Base-by-base conservation (phyloP, 2,888 invertebrate species). In the Nineta flava region DNA sequence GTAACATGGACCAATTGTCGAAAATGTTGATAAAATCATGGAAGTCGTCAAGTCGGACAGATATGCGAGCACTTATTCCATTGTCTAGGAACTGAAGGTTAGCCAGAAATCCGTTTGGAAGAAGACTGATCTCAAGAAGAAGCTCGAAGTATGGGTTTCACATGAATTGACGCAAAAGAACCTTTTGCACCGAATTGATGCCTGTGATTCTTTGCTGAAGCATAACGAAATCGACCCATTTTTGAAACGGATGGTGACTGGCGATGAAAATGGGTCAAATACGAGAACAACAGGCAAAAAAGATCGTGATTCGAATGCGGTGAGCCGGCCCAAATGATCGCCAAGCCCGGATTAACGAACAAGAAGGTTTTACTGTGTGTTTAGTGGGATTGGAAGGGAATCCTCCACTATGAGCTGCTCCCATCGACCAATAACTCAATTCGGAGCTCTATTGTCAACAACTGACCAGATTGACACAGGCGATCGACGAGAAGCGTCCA, bases 401-500 rank as follows among this genome's bases (percentile, higher is more conserved):
- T n/a, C n/a, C n/a, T n/a, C n/a, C n/a, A n/a, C 44, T 55, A 51
- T 51, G 55, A 57, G 51, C 49, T 53, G 16, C 53, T 57, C 21
- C 35, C 50, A 38, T 41, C 35, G 52, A 49, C 42, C 46, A 51
- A 53, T 54, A 52, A 4, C 19, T 53, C 51, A 52, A 55, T 53
- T 55, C 53, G 17, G 38, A 45, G 21, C 45, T 56, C 17, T 55
- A 56, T 41, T 56, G 56, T 53, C 32, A 52, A 47, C 54, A 59
- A 54, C 43, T 55, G 49, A 46, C 49, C n/a, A n/a, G n/a, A n/a
- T n/a, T n/a, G n/a, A n/a, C n/a, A n/a, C n/a, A n/a, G n/a, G 47
- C 34, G 52, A 31, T 47, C 56, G 52, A 54, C 54, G 46, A 32
- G 10, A 48, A 54, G 55, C 40, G 51, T 47, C 19, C 52, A 48